These are phyloP conservation scores for Rissa tridactyla DNA, from an alignment of 2,113 vertebrate genomes.

Conservation along the genomic window DNA sequence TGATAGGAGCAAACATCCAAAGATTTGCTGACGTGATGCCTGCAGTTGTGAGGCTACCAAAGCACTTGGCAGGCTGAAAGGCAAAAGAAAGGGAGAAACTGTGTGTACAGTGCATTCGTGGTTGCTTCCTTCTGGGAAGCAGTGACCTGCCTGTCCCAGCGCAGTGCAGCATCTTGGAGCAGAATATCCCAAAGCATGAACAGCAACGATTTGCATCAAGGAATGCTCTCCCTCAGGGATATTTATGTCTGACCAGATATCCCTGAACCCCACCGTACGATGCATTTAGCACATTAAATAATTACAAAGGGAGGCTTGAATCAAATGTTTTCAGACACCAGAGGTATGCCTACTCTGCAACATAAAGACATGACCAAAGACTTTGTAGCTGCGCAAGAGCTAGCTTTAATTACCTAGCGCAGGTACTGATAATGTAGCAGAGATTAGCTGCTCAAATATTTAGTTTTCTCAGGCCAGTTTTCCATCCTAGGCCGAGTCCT, in stretches of 20 bases:
- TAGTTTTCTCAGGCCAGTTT: conserved; percentile 26
- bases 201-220: background rate
- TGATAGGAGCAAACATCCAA: background rate
- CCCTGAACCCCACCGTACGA: background rate
- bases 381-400: background rate
- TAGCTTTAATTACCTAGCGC: background rate
- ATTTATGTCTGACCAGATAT: background rate
- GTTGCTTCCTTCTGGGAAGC: background rate
- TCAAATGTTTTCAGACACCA: background rate
- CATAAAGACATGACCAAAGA: background rate
- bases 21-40: background rate
- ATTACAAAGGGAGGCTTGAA: background rate
- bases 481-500: background rate
- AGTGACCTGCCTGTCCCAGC: background rate
- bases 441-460: conserved; percentile 63
- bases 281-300: background rate
- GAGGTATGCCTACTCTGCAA: background rate
- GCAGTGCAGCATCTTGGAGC: background rate
- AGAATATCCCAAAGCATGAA: background rate
- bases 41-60: background rate
- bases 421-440: background rate
- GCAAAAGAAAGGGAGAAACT: background rate
- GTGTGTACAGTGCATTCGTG: background rate
- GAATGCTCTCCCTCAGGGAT: background rate
- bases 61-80: background rate